Conservation (phyloP, 2,797 vertebrate species). For the Rallus crepitans region DNA sequence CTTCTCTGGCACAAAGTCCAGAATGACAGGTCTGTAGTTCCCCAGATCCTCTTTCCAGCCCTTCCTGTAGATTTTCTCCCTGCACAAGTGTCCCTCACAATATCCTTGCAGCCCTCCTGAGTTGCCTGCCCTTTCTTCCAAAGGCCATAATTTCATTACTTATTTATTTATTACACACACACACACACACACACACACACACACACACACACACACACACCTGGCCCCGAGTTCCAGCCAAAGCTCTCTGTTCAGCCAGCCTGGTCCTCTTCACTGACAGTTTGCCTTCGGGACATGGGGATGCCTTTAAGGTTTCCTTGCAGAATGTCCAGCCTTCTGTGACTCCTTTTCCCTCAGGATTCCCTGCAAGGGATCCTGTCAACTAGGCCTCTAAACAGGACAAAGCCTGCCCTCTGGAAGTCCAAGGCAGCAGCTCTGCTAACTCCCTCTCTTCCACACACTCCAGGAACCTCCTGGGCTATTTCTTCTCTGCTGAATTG, state of each 20-base stretch:
- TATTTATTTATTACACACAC: too few relatives aligned
- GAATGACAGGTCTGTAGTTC: neutral
- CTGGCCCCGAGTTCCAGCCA: neutral
- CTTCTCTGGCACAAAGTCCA: neutral
- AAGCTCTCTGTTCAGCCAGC: neutral
- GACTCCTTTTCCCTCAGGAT: neutral
- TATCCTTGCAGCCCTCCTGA: neutral
- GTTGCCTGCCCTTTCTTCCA: too few relatives aligned
- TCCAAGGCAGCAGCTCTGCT: neutral
- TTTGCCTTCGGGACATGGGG: neutral
- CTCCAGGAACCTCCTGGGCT: neutral
- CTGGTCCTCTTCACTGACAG: neutral
- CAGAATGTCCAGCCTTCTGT: neutral
- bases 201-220: too few relatives aligned
- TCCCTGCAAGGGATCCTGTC: neutral
- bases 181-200: too few relatives aligned
- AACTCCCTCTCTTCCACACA: neutral
- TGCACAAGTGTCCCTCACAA: neutral
- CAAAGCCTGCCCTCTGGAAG: neutral
- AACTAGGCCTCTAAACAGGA: neutral
- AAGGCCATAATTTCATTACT: too few relatives aligned
- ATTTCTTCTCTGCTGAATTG: neutral
- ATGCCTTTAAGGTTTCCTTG: neutral
- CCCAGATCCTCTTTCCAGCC: neutral
- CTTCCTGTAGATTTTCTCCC: neutral